Evolutionary conservation across 2,113 vertebrate genomes (phyloP).

Genomic region (Chionodraco myersi): DNA sequence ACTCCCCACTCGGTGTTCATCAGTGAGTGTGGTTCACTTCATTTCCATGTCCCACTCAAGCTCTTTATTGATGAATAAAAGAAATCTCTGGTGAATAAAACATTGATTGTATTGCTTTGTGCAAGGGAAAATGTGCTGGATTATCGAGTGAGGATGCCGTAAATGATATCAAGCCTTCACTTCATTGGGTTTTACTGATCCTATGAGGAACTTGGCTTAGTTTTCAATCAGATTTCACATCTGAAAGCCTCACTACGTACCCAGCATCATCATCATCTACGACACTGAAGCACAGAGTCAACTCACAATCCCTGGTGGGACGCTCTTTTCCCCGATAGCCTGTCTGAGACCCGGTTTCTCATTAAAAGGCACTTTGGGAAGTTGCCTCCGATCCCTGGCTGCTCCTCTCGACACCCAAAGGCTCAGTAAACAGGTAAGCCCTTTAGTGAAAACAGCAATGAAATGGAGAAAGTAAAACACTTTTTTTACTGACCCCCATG

Average conservation of each 20-base stretch:
- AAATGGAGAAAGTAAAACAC: constrained; percentile 1
- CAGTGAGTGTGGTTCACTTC: constrained; percentile 63
- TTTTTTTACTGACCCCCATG: background rate
- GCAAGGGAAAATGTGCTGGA: constrained; percentile 72
- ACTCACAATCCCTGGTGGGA: constrained; percentile 16
- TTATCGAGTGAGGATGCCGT: constrained; percentile 58
- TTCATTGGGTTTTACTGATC: constrained; percentile 75
- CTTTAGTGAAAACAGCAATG: constrained; percentile 25
- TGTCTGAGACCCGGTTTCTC: constrained; percentile 29
- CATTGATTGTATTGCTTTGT: constrained; percentile 69
- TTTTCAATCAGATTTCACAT: constrained; percentile 73
- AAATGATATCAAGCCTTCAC: constrained; percentile 62
- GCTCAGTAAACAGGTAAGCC: constrained; percentile 43
- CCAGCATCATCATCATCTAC: constrained; percentile 51
- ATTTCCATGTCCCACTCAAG: constrained; percentile 65
- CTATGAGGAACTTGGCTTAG: constrained; percentile 36
- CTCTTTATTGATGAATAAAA: constrained; percentile 70
- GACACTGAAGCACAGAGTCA: constrained; percentile 50
- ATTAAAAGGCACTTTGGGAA: constrained; percentile 63
- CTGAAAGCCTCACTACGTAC: constrained; percentile 48
- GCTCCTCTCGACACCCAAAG: constrained; percentile 16
- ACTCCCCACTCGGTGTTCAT: constrained; percentile 45
- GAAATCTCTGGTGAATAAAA: constrained; percentile 57
- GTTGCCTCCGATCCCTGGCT: constrained; percentile 26
- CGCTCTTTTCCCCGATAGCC: constrained; percentile 25